A percentile compares a stretch with the other conserved stretches of the same genome.
Evolutionary conservation across 2,888 invertebrate genomes (phyloP).

Genomic region (Cephus sareptanus): DNA sequence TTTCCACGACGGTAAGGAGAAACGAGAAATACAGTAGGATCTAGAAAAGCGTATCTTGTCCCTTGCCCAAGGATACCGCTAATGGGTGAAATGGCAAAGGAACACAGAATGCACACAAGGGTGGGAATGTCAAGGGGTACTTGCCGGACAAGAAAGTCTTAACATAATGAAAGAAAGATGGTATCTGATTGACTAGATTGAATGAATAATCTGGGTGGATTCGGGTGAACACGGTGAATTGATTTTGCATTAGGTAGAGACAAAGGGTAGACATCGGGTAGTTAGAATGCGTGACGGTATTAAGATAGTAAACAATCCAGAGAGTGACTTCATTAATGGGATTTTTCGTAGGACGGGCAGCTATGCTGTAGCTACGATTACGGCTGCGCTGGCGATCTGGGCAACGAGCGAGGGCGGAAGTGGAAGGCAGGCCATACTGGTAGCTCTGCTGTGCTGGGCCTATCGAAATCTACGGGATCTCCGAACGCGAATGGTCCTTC

Average conservation of each 20-base stretch:
- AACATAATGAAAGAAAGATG: neutral
- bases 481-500: constrained; percentile 44
- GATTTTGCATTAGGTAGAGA: neutral
- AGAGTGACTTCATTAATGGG: neutral
- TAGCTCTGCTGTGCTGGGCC: constrained; percentile 5
- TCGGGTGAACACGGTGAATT: neutral
- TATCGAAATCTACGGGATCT: constrained; percentile 30
- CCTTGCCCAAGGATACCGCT: neutral
- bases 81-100: neutral
- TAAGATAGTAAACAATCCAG: neutral
- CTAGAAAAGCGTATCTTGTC: neutral
- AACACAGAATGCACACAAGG: neutral
- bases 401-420: constrained; percentile 41
- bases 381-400: constrained; percentile 65
- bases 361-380: constrained; percentile 69
- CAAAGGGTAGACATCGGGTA: neutral
- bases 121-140: neutral
- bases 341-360: constrained; percentile 66
- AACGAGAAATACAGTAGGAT: neutral
- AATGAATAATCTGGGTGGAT: neutral
- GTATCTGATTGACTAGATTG: neutral
- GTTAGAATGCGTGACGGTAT: neutral
- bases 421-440: constrained; percentile 39
- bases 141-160: neutral
- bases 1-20: neutral